Conservation (phyloP, 1,140 invertebrate genomes). For the Anoplolepis gracilipes region DNA sequence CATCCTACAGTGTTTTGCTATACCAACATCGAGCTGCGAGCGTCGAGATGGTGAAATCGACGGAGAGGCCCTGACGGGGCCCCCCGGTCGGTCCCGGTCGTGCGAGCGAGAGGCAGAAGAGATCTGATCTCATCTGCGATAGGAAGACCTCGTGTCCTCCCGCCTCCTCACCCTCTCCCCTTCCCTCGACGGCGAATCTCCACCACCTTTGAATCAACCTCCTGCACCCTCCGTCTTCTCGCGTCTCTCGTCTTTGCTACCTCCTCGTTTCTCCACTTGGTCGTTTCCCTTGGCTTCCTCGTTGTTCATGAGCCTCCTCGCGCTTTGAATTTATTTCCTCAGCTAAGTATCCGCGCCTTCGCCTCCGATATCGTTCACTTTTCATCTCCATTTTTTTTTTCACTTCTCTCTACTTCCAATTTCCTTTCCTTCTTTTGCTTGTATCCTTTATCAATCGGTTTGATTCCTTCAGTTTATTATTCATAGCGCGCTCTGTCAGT, state of each 20-base stretch:
- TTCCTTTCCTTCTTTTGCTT: slow-evolving; percentile 24
- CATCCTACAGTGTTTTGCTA: slow-evolving; percentile 85
- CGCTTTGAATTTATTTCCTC: slow-evolving; percentile 52
- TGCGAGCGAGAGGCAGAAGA: slow-evolving; percentile 74
- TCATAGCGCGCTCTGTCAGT: neutral
- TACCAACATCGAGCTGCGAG: slow-evolving; percentile 81
- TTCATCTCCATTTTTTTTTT: slow-evolving; percentile 23
- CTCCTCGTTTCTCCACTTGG: slow-evolving; percentile 25
- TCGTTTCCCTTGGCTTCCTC: slow-evolving; percentile 37
- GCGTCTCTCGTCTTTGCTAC: neutral
- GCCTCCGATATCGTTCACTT: slow-evolving; percentile 48
- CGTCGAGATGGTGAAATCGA: slow-evolving; percentile 47
- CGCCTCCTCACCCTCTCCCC: slow-evolving; percentile 71
- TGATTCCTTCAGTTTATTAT: neutral
- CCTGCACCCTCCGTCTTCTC: slow-evolving; percentile 56
- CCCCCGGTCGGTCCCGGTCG: slow-evolving; percentile 20
- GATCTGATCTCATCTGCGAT: slow-evolving; percentile 83
- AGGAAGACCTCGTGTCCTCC: slow-evolving; percentile 79
- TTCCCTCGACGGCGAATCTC: slow-evolving; percentile 52
- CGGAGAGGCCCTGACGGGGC: slow-evolving; percentile 50
- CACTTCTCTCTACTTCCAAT: neutral
- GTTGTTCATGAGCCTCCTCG: slow-evolving; percentile 39
- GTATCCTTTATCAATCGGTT: slow-evolving; percentile 1
- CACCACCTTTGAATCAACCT: slow-evolving; percentile 64
- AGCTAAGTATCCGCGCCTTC: slow-evolving; percentile 42